Conservation (phyloP, 2,888 invertebrate species). For the Aphrophora alni region DNA sequence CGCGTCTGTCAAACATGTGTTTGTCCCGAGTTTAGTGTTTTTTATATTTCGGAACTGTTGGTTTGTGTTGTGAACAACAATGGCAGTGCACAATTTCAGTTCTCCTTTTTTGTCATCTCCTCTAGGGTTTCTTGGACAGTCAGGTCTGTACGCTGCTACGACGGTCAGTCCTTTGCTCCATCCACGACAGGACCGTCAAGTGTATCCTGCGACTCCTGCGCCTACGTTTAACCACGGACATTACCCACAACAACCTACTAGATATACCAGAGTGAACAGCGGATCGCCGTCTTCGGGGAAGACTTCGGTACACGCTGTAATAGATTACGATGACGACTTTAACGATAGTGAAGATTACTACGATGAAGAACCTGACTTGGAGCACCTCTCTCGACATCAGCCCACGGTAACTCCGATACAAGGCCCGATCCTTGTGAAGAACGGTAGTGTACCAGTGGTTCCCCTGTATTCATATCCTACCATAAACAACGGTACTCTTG, state of each 20-base stretch:
- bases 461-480: slow-evolving; percentile 85
- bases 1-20: neutral
- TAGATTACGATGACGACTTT: slow-evolving; percentile 72
- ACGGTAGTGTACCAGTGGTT: slow-evolving; percentile 86
- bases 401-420: slow-evolving; percentile 79
- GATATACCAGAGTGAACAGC: slow-evolving; percentile 56
- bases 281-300: slow-evolving; percentile 57
- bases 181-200: slow-evolving; percentile 55
- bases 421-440: slow-evolving; percentile 82
- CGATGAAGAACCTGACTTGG: slow-evolving; percentile 53
- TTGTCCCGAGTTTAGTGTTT: neutral
- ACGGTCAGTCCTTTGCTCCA: slow-evolving; percentile 36
- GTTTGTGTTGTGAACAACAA: slow-evolving; percentile 13
- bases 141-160: slow-evolving; percentile 25
- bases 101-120: slow-evolving; percentile 38
- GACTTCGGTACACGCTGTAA: slow-evolving; percentile 73
- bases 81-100: slow-evolving; percentile 44
- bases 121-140: slow-evolving; percentile 36
- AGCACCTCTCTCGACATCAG: slow-evolving; percentile 28
- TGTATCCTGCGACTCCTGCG: slow-evolving; percentile 28
- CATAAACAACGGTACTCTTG: slow-evolving; percentile 83
- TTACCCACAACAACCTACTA: slow-evolving; percentile 17
- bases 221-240: slow-evolving; percentile 34
- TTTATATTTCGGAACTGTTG: neutral
- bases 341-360: slow-evolving; percentile 66